Conservation (phyloP, 2,888 invertebrate species). For the Dasysyrphus tricinctus region DNA sequence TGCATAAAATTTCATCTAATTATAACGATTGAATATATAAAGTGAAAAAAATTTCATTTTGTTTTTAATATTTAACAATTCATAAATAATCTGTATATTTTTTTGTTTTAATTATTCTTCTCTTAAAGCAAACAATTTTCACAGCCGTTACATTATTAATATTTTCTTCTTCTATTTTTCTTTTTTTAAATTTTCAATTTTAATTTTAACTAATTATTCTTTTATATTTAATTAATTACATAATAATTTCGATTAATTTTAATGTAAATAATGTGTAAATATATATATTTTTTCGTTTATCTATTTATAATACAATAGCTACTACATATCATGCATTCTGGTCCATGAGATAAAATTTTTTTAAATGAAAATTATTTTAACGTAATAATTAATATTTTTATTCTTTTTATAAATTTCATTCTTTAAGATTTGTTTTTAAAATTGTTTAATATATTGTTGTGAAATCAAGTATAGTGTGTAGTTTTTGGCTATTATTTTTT, state of each 20-base stretch:
- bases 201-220: conserved; percentile 26
- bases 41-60: conserved; percentile 44
- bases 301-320: conserved; percentile 54
- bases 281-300: conserved; percentile 48
- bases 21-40: conserved; percentile 54
- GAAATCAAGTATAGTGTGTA: conserved; percentile 15
- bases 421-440: conserved; percentile 52
- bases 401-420: conserved; percentile 7
- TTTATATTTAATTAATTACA: conserved; percentile 2
- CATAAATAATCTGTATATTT: conserved; percentile 53
- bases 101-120: conserved; percentile 39
- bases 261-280: conserved; percentile 69
- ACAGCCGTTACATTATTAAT: conserved; percentile 79
- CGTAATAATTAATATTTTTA: neutral
- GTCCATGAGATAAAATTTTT: conserved; percentile 67
- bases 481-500: neutral
- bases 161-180: conserved; percentile 8
- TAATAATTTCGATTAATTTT: conserved; percentile 45
- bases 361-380: conserved; percentile 30
- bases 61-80: conserved; percentile 62
- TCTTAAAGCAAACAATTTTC: conserved; percentile 80
- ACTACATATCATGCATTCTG: conserved; percentile 60
- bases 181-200: conserved; percentile 19
- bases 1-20: conserved; percentile 27
- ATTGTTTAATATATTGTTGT: conserved; percentile 40